phyloP scores from a whole-genome alignment of 2,113 vertebrate species.

The Leptobrachium leishanense region DNA sequence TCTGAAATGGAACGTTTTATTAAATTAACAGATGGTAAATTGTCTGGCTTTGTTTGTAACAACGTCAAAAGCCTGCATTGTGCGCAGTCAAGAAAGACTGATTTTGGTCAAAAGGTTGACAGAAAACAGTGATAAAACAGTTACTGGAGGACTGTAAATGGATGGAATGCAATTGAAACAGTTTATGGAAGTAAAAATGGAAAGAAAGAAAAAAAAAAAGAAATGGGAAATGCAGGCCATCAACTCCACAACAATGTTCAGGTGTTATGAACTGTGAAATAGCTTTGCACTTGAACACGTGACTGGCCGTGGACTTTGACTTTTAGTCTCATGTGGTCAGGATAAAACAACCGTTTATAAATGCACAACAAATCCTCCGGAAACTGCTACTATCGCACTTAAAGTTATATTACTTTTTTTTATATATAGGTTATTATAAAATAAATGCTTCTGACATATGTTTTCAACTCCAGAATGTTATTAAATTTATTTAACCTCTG shows the following conservation, averaged over 20 bases:
- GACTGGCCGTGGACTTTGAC: constrained; percentile 1
- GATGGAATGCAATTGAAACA: constrained; percentile 27
- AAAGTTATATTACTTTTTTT: too few relatives aligned
- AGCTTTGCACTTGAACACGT: constrained; percentile 28
- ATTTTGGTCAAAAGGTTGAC: constrained; percentile 38
- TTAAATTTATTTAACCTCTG: too few relatives aligned
- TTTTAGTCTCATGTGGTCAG: neutral
- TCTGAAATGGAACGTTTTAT: constrained; percentile 12
- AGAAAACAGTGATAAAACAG: constrained; percentile 13
- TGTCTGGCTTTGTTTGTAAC: constrained; percentile 29
- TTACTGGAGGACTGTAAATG: constrained; percentile 7
- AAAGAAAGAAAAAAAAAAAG: constrained; percentile 21
- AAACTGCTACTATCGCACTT: too few relatives aligned
- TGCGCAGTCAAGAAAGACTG: constrained; percentile 18
- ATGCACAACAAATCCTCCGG: neutral
- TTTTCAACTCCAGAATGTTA: too few relatives aligned
- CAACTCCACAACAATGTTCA: constrained; percentile 23
- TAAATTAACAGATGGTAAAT: constrained; percentile 36
- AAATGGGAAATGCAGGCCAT: constrained; percentile 35
- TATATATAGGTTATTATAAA: too few relatives aligned
- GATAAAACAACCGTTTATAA: neutral
- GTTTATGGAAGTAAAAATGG: constrained; percentile 33
- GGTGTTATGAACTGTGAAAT: constrained; percentile 41
- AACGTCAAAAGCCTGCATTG: constrained; percentile 4
- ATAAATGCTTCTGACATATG: too few relatives aligned